Evolutionary conservation across 2,888 invertebrate species (phyloP), one percentile per base, ranked within the genome.

Genomic region (Calliphora vomitoria): DNA sequence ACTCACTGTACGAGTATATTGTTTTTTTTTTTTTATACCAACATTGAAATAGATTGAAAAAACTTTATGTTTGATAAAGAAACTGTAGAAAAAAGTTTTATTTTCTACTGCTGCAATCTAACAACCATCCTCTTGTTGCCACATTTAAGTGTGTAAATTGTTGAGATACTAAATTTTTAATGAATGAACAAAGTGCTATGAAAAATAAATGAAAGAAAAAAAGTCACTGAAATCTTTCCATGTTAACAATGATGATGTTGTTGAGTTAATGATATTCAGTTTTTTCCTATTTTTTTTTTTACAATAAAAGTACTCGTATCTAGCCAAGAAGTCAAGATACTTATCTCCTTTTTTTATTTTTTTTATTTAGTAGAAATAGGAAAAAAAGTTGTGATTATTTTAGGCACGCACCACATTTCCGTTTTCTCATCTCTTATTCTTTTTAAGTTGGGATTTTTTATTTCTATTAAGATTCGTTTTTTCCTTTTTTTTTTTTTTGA

Each of bases 361-460:
- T 76, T n/a, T 13, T 71, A 44, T 69, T 76, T 25, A 58, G 47
- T 47, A 44, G 62, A 41, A 72, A 84, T 35, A 11, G 55, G 31
- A 15, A 68, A 83, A 83, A 81, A 80, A 83, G 80, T 79, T 86
- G 89, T 89, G 90, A 89, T 89, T 90, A 89, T 90, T 90, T 89
- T 89, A 88, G 88, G 89, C 90, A 90, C 90, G 90, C 89, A 89
- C 89, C 87, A 89, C 88, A 89, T 90, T 90, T 90, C 90, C 89
- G 90, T 88, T 88, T 87, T 87, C 85, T 87, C 87, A 87, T 87
- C 87, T 87, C 62, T 69, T 82, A 87, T 87, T 87, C 85, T 75
- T 85, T 87, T 87, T 85, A 79, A 85, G 82, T 85, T 87, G 85
- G 79, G 69, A 60, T 68, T 71, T 55, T 68, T 15, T 78, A 74